Evolutionary conservation across 2,797 vertebrate species (phyloP), one percentile per base, ranked within the genome.

Genomic region (Liparis tanakae): DNA sequence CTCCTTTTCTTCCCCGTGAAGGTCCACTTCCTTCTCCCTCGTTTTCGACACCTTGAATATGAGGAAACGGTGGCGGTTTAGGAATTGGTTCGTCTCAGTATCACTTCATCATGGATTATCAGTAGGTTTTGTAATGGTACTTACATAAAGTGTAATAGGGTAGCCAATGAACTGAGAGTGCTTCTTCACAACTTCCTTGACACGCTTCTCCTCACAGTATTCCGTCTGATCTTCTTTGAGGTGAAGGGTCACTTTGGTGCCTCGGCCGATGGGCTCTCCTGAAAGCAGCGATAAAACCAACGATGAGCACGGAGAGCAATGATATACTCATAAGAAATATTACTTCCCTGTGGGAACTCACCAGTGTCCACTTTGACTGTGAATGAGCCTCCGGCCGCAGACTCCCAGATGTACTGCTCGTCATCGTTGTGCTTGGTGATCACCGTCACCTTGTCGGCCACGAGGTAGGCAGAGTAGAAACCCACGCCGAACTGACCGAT

Each of bases 161-260:
- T 98, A 98, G 54, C 98, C 97, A 0, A 99, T 99, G 75, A 99
- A 99, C 90, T 99, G 98, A 0, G 97, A 99, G 79, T 99, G 97
- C 57, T 98, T 98, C 91, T 98, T 98, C 58, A 98, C 96, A 0
- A 97, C 96, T 82, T 98, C 97, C 83, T 98, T 98, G 61, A 98
- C 80, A 0, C 97, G 90, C 10, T 95, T 93, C 70, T 98, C 97
- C 70, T 98, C 97, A 59, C 97, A 83, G 69, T 98, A 98, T 17
- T 98, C 97, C 0, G 95, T 96, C 44, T 98, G 96, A 82, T 99
- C 98, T 67, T 99, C 98, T 70, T 99, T 99, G 37, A 99, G 92
- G 82, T 98, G 96, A 56, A 98, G 82, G 56, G 97, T 95, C 3
- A 98, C 96, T 88, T 94, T 97, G 41, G 97, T 98, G 15, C 97